These are phyloP conservation scores for Clepsis dumicolana DNA, from an alignment of 2,888 invertebrate genomes.

Conservation along the genomic window DNA sequence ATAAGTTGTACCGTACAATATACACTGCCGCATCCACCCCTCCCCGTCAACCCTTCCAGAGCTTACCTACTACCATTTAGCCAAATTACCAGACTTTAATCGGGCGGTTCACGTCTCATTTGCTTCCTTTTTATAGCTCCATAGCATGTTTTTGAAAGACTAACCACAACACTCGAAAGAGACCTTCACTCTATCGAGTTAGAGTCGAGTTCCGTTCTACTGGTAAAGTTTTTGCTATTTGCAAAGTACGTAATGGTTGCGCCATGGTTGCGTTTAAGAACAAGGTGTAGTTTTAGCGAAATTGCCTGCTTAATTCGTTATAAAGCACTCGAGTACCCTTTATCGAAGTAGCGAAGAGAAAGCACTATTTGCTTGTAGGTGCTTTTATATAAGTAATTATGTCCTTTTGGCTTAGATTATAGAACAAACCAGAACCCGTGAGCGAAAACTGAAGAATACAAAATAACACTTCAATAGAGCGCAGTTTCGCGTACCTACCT, in stretches of 20 bases:
- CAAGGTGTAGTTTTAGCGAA: slow-evolving; percentile 31
- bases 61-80: slow-evolving; percentile 61
- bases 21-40: slow-evolving; percentile 47
- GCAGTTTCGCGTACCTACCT: too few species aligned
- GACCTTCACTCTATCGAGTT: background rate
- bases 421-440: too few species aligned
- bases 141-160: slow-evolving; percentile 51
- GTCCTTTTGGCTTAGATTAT: too few species aligned
- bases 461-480: too few species aligned
- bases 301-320: slow-evolving; percentile 30
- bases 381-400: too few species aligned
- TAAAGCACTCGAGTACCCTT: slow-evolving; percentile 2
- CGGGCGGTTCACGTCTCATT: slow-evolving; percentile 76
- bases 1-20: background rate
- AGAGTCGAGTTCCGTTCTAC: slow-evolving; percentile 19
- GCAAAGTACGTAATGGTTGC: slow-evolving; percentile 34
- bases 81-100: slow-evolving; percentile 72
- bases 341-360: background rate
- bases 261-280: slow-evolving; percentile 15
- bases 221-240: slow-evolving; percentile 17
- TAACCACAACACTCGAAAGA: slow-evolving; percentile 6
- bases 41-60: slow-evolving; percentile 52
- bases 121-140: slow-evolving; percentile 68
- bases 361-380: background rate
- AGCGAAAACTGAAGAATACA: too few species aligned